These are phyloP conservation scores for Trypoxylon attenuatum DNA, from an alignment of 2,888 invertebrate genomes.

Conservation along the genomic window DNA sequence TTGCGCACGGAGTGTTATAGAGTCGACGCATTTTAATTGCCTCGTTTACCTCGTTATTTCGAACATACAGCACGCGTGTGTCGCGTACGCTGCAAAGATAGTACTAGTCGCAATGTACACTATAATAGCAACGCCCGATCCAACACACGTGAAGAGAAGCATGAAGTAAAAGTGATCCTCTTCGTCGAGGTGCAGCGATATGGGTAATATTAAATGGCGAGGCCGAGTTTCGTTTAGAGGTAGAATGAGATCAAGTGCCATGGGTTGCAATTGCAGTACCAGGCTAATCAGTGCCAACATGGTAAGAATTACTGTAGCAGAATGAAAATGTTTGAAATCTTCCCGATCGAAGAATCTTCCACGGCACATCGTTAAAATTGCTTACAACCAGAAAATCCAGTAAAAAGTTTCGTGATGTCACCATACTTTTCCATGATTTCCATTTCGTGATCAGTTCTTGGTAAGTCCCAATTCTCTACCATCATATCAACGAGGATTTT, in stretches of 20 bases:
- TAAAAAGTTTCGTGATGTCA: too few species aligned
- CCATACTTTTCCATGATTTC: too few species aligned
- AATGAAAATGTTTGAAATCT: not conserved
- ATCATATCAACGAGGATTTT: too few species aligned
- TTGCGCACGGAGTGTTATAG: too few species aligned
- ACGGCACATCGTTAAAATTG: too few species aligned
- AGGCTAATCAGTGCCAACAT: not conserved
- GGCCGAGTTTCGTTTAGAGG: not conserved
- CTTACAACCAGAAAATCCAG: too few species aligned
- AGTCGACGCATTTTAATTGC: too few species aligned
- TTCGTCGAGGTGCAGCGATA: not conserved
- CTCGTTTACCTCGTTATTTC: conserved; percentile 8
- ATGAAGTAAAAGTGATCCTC: not conserved
- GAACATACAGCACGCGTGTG: conserved; percentile 9
- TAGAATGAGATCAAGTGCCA: not conserved
- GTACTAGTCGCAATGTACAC: not conserved
- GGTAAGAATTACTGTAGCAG: not conserved
- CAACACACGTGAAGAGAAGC: not conserved
- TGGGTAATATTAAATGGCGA: not conserved
- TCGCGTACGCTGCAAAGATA: not conserved
- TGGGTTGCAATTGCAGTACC: not conserved
- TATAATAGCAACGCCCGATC: not conserved
- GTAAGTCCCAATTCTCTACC: too few species aligned
- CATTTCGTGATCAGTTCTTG: too few species aligned
- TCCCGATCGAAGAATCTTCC: too few species aligned